These are phyloP conservation scores for Betta splendens DNA, from an alignment of 2,797 vertebrate species.

Conservation along the genomic window DNA sequence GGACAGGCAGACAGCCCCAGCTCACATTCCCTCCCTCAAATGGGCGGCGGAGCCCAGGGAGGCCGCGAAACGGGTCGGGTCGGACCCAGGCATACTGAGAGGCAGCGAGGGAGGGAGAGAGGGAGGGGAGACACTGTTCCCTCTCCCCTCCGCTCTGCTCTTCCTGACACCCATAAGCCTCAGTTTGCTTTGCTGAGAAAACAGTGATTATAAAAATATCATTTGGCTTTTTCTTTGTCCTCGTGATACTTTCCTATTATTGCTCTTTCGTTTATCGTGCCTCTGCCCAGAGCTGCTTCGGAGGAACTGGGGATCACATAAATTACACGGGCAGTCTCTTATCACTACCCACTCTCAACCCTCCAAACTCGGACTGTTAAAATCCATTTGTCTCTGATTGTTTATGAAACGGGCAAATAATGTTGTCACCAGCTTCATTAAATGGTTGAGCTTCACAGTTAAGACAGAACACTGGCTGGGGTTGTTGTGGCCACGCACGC, in stretches of 20 bases:
- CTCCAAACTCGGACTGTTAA: slow-evolving; percentile 54
- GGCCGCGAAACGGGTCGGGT: slow-evolving; percentile 68
- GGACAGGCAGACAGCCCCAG: slow-evolving; percentile 65
- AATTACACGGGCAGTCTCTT: slow-evolving; percentile 28
- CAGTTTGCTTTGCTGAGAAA: slow-evolving; percentile 40
- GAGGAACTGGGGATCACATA: slow-evolving; percentile 35
- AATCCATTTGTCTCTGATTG: slow-evolving; percentile 40
- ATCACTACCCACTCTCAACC: slow-evolving; percentile 42
- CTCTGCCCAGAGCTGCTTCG: slow-evolving; percentile 37
- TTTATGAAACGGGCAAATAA: slow-evolving; percentile 47
- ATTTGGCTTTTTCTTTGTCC: slow-evolving; percentile 45
- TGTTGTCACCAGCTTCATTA: slow-evolving; percentile 46
- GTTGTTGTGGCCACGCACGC: slow-evolving; percentile 58
- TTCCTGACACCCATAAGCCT: slow-evolving; percentile 13
- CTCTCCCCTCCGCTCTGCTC: slow-evolving; percentile 32
- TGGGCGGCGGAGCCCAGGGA: slow-evolving; percentile 59
- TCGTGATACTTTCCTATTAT: slow-evolving; percentile 62
- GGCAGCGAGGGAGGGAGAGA: slow-evolving; percentile 35
- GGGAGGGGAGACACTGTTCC: slow-evolving; percentile 46
- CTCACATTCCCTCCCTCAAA: slow-evolving; percentile 77
- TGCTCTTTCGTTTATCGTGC: slow-evolving; percentile 60
- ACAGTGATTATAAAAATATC: slow-evolving; percentile 53
- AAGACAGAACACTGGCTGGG: slow-evolving; percentile 69
- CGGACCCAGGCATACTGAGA: slow-evolving; percentile 55
- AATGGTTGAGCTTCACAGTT: slow-evolving; percentile 70